Percentiles rank a stretch among this genome's conserved stretches.
phyloP scores from a whole-genome alignment of 1,140 invertebrate species.

The Chironomus tepperi region DNA sequence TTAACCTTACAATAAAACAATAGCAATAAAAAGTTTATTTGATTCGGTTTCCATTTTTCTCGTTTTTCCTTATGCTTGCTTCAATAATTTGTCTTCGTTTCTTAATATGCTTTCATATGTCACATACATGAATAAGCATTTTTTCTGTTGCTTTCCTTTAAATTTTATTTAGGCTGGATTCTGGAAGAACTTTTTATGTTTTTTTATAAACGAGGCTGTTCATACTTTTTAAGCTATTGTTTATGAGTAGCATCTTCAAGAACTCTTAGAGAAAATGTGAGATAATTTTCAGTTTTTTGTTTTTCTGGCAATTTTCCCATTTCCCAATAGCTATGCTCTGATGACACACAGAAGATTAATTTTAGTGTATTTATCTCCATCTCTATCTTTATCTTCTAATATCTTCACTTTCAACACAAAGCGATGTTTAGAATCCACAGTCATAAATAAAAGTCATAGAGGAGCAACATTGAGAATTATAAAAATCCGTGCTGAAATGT shows the following conservation, averaged over 20 bases:
- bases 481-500: too few species aligned
- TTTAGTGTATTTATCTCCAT: constrained; percentile 1
- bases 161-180: neutral
- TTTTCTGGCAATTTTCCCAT: constrained; percentile 15
- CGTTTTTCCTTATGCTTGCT: too few species aligned
- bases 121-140: too few species aligned
- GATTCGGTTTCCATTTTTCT: too few species aligned
- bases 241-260: too few species aligned
- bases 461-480: too few species aligned
- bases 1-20: neutral
- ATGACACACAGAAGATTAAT: constrained; percentile 20
- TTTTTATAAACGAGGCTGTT: neutral
- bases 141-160: neutral
- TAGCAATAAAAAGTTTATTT: neutral
- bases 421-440: too few species aligned
- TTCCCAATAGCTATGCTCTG: neutral
- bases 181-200: neutral
- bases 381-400: neutral
- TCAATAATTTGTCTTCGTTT: too few species aligned
- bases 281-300: neutral
- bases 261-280: too few species aligned
- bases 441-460: too few species aligned
- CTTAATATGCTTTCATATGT: too few species aligned
- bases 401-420: neutral
- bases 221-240: neutral